phyloP scores from a whole-genome alignment of 1,140 invertebrate genomes.

The Thalassaphorura encarpata region DNA sequence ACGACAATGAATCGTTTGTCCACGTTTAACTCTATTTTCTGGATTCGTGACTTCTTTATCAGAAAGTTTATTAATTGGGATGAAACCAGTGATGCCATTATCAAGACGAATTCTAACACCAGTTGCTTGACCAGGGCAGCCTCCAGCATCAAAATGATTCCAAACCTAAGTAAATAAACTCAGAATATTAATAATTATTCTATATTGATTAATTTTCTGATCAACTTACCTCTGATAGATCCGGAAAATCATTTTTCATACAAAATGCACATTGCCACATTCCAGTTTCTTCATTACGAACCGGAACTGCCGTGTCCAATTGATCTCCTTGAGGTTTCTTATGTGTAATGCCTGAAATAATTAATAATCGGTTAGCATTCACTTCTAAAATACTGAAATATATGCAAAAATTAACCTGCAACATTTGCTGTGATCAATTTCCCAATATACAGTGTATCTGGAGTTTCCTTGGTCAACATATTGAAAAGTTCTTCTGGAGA shows the following conservation, averaged over 20 bases:
- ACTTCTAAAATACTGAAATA: neutral
- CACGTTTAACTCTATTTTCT: conserved; percentile 73
- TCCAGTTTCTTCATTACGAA: conserved; percentile 83
- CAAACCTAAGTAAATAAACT: conserved; percentile 54
- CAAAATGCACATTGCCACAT: conserved; percentile 98
- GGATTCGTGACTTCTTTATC: conserved; percentile 90
- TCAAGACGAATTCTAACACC: conserved; percentile 84
- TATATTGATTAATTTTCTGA: too few species aligned
- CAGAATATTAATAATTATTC: neutral
- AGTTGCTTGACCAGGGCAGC: conserved; percentile 88
- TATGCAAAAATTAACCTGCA: conserved; percentile 38
- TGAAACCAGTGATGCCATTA: conserved; percentile 89
- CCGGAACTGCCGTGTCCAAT: conserved; percentile 88
- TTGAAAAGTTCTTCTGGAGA: conserved; percentile 84
- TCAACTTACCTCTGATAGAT: conserved; percentile 67
- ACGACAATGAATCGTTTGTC: conserved; percentile 85
- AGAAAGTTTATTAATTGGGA: conserved; percentile 89
- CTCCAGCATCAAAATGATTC: conserved; percentile 94
- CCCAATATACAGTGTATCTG: conserved; percentile 89
- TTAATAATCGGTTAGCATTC: neutral
- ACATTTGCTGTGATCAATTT: conserved; percentile 71
- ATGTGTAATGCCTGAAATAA: conserved; percentile 54
- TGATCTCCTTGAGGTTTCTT: conserved; percentile 85
- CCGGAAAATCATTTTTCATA: conserved; percentile 86
- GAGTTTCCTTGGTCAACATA: conserved; percentile 91